Evolutionary conservation across 2,888 invertebrate genomes (phyloP).

Genomic region (Dynastes grantii): DNA sequence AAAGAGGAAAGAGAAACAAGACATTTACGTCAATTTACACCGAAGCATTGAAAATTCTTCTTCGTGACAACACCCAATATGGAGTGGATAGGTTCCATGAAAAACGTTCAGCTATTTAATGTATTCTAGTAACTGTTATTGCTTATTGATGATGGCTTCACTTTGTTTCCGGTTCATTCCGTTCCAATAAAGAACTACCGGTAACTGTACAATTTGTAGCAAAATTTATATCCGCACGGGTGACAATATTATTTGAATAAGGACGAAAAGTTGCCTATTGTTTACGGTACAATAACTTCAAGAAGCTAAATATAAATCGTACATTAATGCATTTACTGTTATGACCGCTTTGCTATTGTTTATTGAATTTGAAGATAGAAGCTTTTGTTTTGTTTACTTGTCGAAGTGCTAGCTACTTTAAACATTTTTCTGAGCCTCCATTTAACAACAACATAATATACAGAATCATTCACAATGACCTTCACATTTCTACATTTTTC

Average conservation of each 20-base stretch:
- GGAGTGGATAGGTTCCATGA: slow-evolving; percentile 34
- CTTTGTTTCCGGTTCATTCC: slow-evolving; percentile 43
- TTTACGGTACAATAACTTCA: slow-evolving; percentile 38
- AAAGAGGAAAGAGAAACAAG: neutral
- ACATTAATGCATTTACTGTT: slow-evolving; percentile 24
- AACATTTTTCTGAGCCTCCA: too few relatives aligned
- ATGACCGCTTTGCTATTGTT: neutral
- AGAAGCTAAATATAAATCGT: slow-evolving; percentile 23
- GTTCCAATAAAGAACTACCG: slow-evolving; percentile 32
- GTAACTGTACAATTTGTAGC: slow-evolving; percentile 40
- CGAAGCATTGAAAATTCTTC: slow-evolving; percentile 39
- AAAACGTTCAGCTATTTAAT: slow-evolving; percentile 36
- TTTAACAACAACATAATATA: too few relatives aligned
- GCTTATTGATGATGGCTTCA: slow-evolving; percentile 37
- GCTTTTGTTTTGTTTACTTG: too few relatives aligned
- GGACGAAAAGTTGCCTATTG: slow-evolving; percentile 36
- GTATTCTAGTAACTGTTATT: slow-evolving; percentile 33
- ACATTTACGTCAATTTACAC: slow-evolving; percentile 9
- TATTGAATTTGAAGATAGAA: slow-evolving; percentile 16
- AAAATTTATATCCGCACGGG: slow-evolving; percentile 19
- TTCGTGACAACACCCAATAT: slow-evolving; percentile 20
- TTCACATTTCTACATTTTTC: too few relatives aligned
- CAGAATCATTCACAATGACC: too few relatives aligned
- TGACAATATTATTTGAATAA: slow-evolving; percentile 21
- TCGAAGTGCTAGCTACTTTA: too few relatives aligned